phyloP scores from a whole-genome alignment of 2,888 invertebrate species.

The Athalia rosae region DNA sequence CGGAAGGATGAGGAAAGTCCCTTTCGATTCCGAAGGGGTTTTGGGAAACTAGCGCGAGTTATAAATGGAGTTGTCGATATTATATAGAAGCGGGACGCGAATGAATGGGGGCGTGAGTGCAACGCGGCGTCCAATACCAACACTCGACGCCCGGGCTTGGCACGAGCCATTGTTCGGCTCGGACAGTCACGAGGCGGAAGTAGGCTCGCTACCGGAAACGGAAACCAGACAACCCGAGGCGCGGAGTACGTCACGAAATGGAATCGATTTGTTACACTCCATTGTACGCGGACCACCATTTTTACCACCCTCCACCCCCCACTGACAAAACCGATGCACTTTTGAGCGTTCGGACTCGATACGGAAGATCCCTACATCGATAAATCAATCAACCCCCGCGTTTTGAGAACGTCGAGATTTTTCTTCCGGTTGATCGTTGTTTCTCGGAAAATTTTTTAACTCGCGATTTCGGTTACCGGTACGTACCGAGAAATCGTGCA shows the following conservation, averaged over 20 bases:
- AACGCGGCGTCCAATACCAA: too few relatives aligned
- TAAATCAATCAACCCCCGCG: background rate
- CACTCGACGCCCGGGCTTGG: slow-evolving; percentile 7
- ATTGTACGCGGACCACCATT: background rate
- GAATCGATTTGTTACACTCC: slow-evolving; percentile 43
- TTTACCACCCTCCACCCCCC: background rate
- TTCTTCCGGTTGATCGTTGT: too few relatives aligned
- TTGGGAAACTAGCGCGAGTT: slow-evolving; percentile 43
- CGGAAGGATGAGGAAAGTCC: slow-evolving; percentile 3
- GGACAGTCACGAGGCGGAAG: slow-evolving; percentile 52
- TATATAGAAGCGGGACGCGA: slow-evolving; percentile 51
- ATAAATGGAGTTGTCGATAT: slow-evolving; percentile 58
- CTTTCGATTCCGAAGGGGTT: slow-evolving; percentile 17
- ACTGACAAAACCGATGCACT: slow-evolving; percentile 15
- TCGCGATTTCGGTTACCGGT: too few relatives aligned
- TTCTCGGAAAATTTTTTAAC: too few relatives aligned
- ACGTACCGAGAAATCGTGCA: too few relatives aligned
- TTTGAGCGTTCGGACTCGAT: background rate
- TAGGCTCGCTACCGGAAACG: slow-evolving; percentile 57
- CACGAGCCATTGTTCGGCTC: slow-evolving; percentile 42
- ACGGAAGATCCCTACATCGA: background rate
- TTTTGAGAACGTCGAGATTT: too few relatives aligned
- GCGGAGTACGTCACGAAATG: slow-evolving; percentile 38
- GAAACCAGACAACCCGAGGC: slow-evolving; percentile 55
- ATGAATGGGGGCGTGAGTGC: slow-evolving; percentile 47